Base-by-base conservation (phyloP, 2,113 vertebrate species). In the Channa argus region DNA sequence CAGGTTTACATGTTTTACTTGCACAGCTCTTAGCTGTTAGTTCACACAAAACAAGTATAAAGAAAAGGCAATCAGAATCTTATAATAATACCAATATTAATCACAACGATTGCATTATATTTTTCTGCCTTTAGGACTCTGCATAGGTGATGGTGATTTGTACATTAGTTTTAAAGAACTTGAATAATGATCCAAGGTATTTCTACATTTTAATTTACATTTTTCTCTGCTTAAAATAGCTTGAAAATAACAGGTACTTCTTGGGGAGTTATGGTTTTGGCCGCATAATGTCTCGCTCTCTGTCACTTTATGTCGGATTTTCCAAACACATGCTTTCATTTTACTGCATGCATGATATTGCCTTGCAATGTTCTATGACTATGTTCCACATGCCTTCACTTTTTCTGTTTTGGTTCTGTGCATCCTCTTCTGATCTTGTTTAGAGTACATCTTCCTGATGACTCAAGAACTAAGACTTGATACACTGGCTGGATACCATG, bases 381-480 rank as follows among this genome's bases (percentile, higher is more conserved):
- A 24, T 24, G 24, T 24, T 24, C 24, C 24, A 24, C 24, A 24
- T 24, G 24, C 24, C 24, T 24, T 24, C 24, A 41, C 34, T 5
- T 60, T 41, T 69, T 41, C 3, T 53, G 63, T 7, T 68, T n/a
- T 73, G 4, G 15, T 12, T 36, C 47, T 58, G 2, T 64, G 9
- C 13, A 14, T 56, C 41, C 12, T 14, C 56, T 37, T 61, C 15
- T 59, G 36, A 0, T 64, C 2, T 56, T 47, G 1, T 69, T 13
- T 44, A 95, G 94, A 94, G 70, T 89, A 67, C 78, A 77, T 91
- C 47, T 82, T 94, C 66, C 66, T 90, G 43, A 89, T 93, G 3
- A 91, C 90, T 14, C 52, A 87, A 39, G 82, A 92, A 14, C 82
- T 95, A 24, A 65, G 15, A 50, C 91, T 95, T 3, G 93, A 94